A percentile compares a stretch with the other conserved stretches of the same genome.
phyloP scores from a whole-genome alignment of 1,140 invertebrate genomes.

The Sesamia nonagrioides region DNA sequence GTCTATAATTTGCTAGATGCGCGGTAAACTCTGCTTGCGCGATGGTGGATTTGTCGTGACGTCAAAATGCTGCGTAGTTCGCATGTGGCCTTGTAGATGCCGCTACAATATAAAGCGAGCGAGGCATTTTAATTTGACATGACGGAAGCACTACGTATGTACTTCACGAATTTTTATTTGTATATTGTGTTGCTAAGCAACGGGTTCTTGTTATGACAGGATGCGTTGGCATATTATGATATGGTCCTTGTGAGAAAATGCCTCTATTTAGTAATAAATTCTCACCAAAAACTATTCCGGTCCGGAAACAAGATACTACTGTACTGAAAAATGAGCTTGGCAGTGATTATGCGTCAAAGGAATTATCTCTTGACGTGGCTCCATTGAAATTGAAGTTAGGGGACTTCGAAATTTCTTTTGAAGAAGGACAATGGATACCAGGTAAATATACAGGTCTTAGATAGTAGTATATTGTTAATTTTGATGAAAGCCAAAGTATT shows the following conservation, averaged over 20 bases:
- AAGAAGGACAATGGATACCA: slow-evolving; percentile 90
- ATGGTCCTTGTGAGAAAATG: slow-evolving; percentile 74
- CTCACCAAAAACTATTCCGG: slow-evolving; percentile 89
- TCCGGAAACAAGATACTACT: slow-evolving; percentile 87
- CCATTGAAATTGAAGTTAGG: slow-evolving; percentile 89
- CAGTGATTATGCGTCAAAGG: slow-evolving; percentile 88
- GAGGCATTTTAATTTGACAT: no score
- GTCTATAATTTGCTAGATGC: no score
- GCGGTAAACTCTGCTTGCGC: no score
- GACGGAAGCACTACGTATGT: no score
- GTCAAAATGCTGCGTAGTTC: no score
- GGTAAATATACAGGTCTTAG: slow-evolving; percentile 75
- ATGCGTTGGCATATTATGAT: background rate
- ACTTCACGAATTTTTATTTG: slow-evolving; percentile 3
- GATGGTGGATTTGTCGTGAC: no score
- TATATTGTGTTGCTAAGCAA: slow-evolving; percentile 57
- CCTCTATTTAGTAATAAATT: slow-evolving; percentile 89
- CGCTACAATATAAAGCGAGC: no score
- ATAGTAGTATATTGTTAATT: no score
- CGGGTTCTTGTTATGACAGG: slow-evolving; percentile 50
- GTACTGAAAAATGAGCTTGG: slow-evolving; percentile 89
- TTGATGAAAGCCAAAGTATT: no score
- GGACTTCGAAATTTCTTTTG: slow-evolving; percentile 89
- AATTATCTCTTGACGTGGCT: slow-evolving; percentile 88
- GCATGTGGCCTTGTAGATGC: no score